Percentiles rank a stretch among this genome's conserved stretches.
Conservation (phyloP, 35 echinoderm and acorn worm genomes). For the Anneissia japonica region DNA sequence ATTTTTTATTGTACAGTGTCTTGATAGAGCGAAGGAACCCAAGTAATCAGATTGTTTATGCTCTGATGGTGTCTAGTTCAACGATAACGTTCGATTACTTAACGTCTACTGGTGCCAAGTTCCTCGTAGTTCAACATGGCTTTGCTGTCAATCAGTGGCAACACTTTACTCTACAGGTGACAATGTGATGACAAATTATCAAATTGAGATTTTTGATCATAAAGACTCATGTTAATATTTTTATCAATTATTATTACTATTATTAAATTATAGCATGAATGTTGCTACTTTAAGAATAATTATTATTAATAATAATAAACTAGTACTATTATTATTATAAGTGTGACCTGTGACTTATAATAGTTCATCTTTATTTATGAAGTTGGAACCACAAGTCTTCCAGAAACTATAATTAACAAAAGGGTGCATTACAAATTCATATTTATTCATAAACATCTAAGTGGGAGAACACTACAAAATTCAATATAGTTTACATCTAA, state of each 20-base stretch:
- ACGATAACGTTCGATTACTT: slow-evolving; percentile 76
- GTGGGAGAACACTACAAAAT: too few relatives aligned
- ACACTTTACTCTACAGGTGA: slow-evolving; percentile 77
- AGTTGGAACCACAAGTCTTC: too few relatives aligned
- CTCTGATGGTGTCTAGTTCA: slow-evolving; percentile 57
- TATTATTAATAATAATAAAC: not conserved
- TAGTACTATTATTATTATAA: not conserved
- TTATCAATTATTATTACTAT: not conserved
- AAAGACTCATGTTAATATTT: not conserved
- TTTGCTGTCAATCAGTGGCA: slow-evolving; percentile 62
- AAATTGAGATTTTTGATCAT: not conserved
- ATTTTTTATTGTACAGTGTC: too few relatives aligned
- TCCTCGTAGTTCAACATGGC: slow-evolving; percentile 41
- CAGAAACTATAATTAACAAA: too few relatives aligned
- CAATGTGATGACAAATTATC: too few relatives aligned
- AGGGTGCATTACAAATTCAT: too few relatives aligned
- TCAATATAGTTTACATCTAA: too few relatives aligned
- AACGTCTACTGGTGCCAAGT: slow-evolving; percentile 38
- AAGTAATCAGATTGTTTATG: slow-evolving; percentile 46
- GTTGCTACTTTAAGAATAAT: not conserved
- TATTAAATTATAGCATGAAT: not conserved
- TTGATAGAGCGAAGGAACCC: slow-evolving; percentile 61
- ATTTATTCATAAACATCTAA: too few relatives aligned
- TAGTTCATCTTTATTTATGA: not conserved
- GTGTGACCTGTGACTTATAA: not conserved